These are phyloP conservation scores for Sarotherodon lohbergeri DNA, from an alignment of 2,113 vertebrate species.

Conservation along the genomic window DNA sequence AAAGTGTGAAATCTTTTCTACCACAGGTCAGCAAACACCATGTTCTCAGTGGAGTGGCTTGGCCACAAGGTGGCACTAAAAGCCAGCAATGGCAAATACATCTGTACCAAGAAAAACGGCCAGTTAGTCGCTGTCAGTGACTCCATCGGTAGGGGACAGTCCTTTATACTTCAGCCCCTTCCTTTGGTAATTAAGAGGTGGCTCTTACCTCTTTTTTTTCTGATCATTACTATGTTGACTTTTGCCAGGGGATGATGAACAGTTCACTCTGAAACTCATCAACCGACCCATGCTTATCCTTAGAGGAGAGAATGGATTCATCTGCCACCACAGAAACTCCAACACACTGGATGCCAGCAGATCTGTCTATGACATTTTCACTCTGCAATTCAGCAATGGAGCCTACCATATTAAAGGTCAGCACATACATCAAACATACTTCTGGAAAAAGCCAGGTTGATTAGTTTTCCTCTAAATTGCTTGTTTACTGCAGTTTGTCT, in stretches of 20 bases:
- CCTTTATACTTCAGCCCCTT: not conserved
- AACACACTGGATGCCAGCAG: conserved; percentile 91
- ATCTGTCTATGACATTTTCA: conserved; percentile 91
- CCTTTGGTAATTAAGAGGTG: not conserved
- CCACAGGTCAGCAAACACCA: conserved; percentile 80
- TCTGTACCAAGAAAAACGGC: conserved; percentile 94
- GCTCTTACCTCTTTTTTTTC: not conserved
- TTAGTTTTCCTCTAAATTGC: not conserved
- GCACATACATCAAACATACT: not conserved
- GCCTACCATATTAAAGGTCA: conserved; percentile 92
- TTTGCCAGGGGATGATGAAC: conserved; percentile 83
- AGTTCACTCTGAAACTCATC: conserved; percentile 88
- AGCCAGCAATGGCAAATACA: conserved; percentile 89
- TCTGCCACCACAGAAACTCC: conserved; percentile 88
- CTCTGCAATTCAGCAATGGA: conserved; percentile 83
- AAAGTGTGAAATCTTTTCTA: not conserved
- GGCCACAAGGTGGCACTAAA: conserved; percentile 84
- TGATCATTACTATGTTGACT: not conserved
- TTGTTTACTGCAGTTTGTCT: not conserved
- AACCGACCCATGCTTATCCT: conserved; percentile 93
- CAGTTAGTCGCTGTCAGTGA: conserved; percentile 88
- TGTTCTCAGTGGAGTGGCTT: conserved; percentile 93
- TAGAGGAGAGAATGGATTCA: conserved; percentile 87
- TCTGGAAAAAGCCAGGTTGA: not conserved
- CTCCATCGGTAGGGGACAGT: conserved; percentile 72